Conservation (phyloP, 1,140 invertebrate genomes). For the Stratiolaelaps scimitus region DNA sequence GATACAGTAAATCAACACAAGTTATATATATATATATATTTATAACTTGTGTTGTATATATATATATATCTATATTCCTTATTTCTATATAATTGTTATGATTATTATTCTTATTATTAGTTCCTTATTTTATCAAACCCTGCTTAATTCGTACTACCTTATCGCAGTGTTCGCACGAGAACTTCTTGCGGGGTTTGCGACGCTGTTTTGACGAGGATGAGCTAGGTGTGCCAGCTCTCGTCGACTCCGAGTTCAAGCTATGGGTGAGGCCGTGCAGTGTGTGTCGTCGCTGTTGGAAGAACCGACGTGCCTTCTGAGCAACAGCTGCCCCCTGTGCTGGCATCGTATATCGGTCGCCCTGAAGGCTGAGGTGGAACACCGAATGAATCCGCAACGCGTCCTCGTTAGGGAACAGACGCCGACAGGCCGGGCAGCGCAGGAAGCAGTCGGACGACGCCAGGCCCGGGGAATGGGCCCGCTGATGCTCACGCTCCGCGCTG, state of each 20-base stretch:
- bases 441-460: conserved; percentile 2
- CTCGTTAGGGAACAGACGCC: conserved; percentile 5
- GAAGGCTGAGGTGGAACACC: conserved; percentile 13
- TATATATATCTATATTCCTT: no score
- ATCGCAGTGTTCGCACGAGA: conserved; percentile 19
- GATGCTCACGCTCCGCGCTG: conserved; percentile 4
- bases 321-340: background rate
- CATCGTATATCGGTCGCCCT: background rate
- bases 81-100: no score
- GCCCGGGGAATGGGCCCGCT: conserved; percentile 14
- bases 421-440: conserved; percentile 5
- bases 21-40: no score
- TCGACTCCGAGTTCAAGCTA: no score
- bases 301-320: background rate
- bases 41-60: no score
- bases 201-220: conserved; percentile 17
- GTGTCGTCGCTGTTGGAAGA: conserved; percentile 11
- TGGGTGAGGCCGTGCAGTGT: background rate
- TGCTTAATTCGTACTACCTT: background rate
- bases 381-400: conserved; percentile 17
- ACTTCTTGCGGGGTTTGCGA: conserved; percentile 17
- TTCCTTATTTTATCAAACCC: no score
- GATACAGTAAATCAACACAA: no score
- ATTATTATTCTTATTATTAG: no score
- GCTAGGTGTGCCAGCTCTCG: no score